A percentile compares a stretch with the other conserved stretches of the same genome.
phyloP scores from a whole-genome alignment of 2,797 vertebrate genomes.

The Tolypeutes matacus region DNA sequence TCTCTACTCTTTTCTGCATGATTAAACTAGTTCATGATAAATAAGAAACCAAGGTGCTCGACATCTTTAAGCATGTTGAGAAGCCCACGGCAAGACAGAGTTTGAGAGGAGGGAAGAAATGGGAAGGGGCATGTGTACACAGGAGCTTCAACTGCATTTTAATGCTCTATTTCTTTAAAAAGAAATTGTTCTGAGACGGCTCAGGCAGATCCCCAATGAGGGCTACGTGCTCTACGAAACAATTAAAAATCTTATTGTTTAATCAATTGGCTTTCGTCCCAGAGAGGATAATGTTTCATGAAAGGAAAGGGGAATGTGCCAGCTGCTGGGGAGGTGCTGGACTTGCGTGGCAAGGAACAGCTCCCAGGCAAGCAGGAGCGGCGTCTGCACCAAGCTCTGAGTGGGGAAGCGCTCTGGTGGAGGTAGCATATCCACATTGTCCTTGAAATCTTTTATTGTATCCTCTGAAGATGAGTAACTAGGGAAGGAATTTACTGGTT shows the following conservation, averaged over 20 bases:
- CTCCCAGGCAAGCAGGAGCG: background rate
- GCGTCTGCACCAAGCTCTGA: accelerated
- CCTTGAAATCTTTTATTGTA: conserved; percentile 31
- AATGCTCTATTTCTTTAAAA: conserved; percentile 29
- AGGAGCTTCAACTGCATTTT: background rate
- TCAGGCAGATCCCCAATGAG: conserved; percentile 47
- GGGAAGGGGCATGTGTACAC: background rate
- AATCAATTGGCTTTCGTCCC: background rate
- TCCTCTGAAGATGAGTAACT: conserved; percentile 68
- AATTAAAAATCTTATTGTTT: conserved; percentile 32
- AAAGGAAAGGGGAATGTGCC: background rate
- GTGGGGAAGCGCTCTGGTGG: background rate
- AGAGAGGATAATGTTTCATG: background rate
- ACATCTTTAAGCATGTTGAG: background rate
- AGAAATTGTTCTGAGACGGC: conserved; percentile 2
- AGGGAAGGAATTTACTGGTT: conserved; percentile 73
- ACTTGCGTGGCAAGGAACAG: background rate
- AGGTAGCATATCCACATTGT: background rate
- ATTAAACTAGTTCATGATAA: conserved; percentile 8
- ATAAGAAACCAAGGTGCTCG: background rate
- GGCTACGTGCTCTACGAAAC: background rate
- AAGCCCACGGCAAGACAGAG: background rate
- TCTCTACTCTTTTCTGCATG: background rate
- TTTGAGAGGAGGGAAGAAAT: background rate
- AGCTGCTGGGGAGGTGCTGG: background rate